Evolutionary conservation across 1,140 invertebrate species (phyloP).

Genomic region (Drosophila bocqueti): DNA sequence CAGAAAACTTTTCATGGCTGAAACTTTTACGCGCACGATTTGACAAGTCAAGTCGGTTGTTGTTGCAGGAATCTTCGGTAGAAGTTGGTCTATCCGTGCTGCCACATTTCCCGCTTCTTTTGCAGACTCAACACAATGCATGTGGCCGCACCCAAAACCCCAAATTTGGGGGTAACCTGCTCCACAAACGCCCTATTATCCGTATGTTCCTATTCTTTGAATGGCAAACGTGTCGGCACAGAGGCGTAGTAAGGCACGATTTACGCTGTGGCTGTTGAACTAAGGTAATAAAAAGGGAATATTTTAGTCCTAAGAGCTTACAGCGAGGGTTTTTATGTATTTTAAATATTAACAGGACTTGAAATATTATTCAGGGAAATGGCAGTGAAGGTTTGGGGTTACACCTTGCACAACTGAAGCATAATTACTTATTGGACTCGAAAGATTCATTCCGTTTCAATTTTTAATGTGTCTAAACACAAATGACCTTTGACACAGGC

Average conservation of each 20-base stretch:
- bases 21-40: slow-evolving; percentile 78
- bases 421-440: not conserved
- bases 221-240: not conserved
- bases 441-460: not conserved
- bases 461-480: not conserved
- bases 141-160: slow-evolving; percentile 25
- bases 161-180: slow-evolving; percentile 16
- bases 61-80: slow-evolving; percentile 11
- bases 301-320: not conserved
- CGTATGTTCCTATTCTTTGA: slow-evolving; percentile 6
- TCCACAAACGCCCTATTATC: not conserved
- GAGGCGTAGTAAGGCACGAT: not conserved
- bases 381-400: not conserved
- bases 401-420: not conserved
- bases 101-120: not conserved
- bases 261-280: not conserved
- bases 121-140: slow-evolving; percentile 21
- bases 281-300: no score
- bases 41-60: slow-evolving; percentile 67
- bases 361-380: not conserved
- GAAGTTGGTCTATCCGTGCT: slow-evolving; percentile 25
- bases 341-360: not conserved
- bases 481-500: no score
- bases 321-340: not conserved
- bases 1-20: slow-evolving; percentile 65